These are phyloP conservation scores for Betta splendens DNA, from an alignment of 2,797 vertebrate genomes.

Conservation along the genomic window DNA sequence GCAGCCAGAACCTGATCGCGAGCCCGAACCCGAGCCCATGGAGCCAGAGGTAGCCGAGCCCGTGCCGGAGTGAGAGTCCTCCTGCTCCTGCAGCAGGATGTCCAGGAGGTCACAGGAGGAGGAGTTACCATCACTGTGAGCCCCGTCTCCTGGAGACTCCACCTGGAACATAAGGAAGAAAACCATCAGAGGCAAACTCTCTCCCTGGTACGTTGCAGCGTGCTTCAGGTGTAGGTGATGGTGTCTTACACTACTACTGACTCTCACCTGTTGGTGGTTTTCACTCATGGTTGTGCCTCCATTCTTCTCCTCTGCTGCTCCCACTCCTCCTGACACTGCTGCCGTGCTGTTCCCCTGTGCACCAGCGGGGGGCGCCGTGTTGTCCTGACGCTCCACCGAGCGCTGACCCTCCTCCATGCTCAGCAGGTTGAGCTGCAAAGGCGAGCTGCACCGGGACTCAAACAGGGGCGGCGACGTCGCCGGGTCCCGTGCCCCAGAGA, in stretches of 20 bases:
- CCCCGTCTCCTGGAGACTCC: slow-evolving; percentile 69
- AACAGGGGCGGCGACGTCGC: slow-evolving; percentile 84
- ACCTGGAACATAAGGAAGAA: slow-evolving; percentile 44
- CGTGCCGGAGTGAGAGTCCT: slow-evolving; percentile 86
- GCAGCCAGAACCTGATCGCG: slow-evolving; percentile 81
- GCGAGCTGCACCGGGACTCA: slow-evolving; percentile 93
- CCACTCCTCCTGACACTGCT: slow-evolving; percentile 4
- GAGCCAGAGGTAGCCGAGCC: slow-evolving; percentile 89
- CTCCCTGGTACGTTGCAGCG: fast-evolving
- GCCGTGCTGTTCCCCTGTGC: slow-evolving; percentile 20
- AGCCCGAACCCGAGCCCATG: slow-evolving; percentile 86
- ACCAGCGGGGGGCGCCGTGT: slow-evolving; percentile 42
- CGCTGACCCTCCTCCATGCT: slow-evolving; percentile 92
- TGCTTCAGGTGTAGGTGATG: not conserved
- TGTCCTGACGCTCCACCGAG: slow-evolving; percentile 76
- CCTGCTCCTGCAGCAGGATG: slow-evolving; percentile 86
- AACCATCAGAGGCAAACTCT: slow-evolving; percentile 1
- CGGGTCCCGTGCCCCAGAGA: slow-evolving; percentile 75
- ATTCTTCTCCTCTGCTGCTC: slow-evolving; percentile 45
- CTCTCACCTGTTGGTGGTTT: slow-evolving; percentile 80
- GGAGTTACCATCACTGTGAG: slow-evolving; percentile 84
- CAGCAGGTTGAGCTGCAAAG: slow-evolving; percentile 92
- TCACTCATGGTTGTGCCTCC: slow-evolving; percentile 37
- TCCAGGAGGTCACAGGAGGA: slow-evolving; percentile 89
- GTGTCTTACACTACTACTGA: not conserved